Conservation (phyloP, 2,888 invertebrate genomes). For the Ptychoptera contaminata region DNA sequence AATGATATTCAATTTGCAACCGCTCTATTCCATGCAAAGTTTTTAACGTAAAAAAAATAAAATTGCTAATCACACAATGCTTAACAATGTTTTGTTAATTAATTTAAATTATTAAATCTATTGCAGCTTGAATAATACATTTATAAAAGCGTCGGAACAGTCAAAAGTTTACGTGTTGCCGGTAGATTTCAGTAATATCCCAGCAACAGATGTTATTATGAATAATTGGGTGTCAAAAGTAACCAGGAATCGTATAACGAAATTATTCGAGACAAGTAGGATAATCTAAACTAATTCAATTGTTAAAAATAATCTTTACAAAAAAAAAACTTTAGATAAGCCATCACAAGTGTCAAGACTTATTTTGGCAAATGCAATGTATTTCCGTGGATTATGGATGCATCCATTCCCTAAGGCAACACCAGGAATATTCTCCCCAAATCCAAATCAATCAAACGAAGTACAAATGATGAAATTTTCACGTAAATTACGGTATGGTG, state of each 20-base stretch:
- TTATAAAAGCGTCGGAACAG: conserved; percentile 3
- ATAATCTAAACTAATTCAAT: too few species aligned
- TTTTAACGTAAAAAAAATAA: conserved; percentile 1
- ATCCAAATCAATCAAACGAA: conserved; percentile 36
- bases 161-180: conserved; percentile 23
- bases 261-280: conserved; percentile 25
- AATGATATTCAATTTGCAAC: conserved; percentile 12
- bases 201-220: conserved; percentile 31
- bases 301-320: too few species aligned
- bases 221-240: conserved; percentile 42
- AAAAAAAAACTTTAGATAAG: too few species aligned
- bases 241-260: conserved; percentile 40
- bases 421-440: conserved; percentile 39
- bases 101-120: neutral
- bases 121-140: conserved; percentile 6
- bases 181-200: conserved; percentile 35
- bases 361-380: conserved; percentile 14
- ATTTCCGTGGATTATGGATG: conserved; percentile 16
- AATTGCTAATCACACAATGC: neutral
- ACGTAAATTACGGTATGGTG: conserved; percentile 31
- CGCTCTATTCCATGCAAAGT: conserved; percentile 11
- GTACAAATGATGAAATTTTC: conserved; percentile 45
- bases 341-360: conserved; percentile 2
- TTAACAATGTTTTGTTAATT: too few species aligned
- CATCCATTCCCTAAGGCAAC: conserved; percentile 9